Conservation (phyloP, 2,888 invertebrate genomes). For the Rapana venosa region DNA sequence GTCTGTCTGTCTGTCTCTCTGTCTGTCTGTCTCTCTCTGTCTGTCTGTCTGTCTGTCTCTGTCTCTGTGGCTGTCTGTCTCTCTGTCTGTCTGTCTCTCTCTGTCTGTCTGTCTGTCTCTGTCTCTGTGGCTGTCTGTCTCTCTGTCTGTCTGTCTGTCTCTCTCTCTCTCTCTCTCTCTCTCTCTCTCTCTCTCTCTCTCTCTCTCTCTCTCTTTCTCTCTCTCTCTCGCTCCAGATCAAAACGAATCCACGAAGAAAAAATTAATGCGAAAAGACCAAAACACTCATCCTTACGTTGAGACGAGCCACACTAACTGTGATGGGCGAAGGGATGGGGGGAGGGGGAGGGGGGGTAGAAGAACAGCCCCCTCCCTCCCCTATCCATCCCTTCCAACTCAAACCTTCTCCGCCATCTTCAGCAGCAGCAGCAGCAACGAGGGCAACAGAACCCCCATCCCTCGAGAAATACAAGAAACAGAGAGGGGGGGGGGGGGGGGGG, state of each 20-base stretch:
- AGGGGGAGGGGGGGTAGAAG: too few species aligned
- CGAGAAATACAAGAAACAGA: background rate
- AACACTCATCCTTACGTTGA: background rate
- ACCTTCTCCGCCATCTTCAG: too few species aligned
- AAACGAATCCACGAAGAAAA: background rate
- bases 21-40: background rate
- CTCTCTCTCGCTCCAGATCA: background rate
- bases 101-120: conserved; percentile 6
- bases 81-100: background rate
- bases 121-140: background rate
- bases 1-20: conserved; percentile 4
- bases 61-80: background rate
- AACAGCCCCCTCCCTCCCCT: too few species aligned
- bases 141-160: background rate
- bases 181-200: background rate
- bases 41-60: background rate
- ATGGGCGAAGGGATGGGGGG: too few species aligned
- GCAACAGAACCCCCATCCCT: background rate
- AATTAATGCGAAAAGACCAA: background rate
- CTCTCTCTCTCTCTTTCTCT: background rate
- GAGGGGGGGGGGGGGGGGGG: background rate
- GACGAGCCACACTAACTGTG: too few species aligned
- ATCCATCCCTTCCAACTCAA: too few species aligned
- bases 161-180: background rate
- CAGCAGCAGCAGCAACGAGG: too few species aligned